phyloP scores from a whole-genome alignment of 2,888 invertebrate species.

The Horisme vitalbata region DNA sequence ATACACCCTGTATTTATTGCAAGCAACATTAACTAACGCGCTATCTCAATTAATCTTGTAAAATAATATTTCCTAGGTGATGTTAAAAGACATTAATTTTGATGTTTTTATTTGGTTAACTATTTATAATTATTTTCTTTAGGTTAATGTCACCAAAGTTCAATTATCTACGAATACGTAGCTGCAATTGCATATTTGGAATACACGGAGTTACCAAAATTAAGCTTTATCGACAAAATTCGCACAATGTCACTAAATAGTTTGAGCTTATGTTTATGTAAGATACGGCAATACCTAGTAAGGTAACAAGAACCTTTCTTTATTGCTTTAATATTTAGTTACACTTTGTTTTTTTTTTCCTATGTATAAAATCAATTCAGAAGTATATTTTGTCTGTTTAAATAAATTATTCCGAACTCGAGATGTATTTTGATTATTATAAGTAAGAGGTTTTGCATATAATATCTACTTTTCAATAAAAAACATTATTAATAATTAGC shows the following conservation, averaged over 20 bases:
- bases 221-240: slow-evolving; percentile 54
- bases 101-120: slow-evolving; percentile 69
- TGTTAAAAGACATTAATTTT: slow-evolving; percentile 69
- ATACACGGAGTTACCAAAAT: slow-evolving; percentile 56
- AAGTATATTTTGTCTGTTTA: slow-evolving; percentile 30
- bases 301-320: slow-evolving; percentile 22
- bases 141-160: slow-evolving; percentile 72
- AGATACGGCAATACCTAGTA: slow-evolving; percentile 11
- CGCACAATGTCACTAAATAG: slow-evolving; percentile 46
- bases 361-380: slow-evolving; percentile 27
- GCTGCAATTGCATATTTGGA: slow-evolving; percentile 34
- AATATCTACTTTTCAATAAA: no score
- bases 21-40: not conserved
- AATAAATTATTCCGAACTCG: slow-evolving; percentile 31
- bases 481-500: no score
- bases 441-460: no score
- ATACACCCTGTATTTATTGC: not conserved
- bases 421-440: not conserved
- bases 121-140: slow-evolving; percentile 66
- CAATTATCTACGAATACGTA: slow-evolving; percentile 31
- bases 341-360: slow-evolving; percentile 16
- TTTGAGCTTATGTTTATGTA: slow-evolving; percentile 23
- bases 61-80: slow-evolving; percentile 1
- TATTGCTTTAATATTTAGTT: slow-evolving; percentile 24
- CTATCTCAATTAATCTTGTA: no score